Evolutionary conservation across 2,797 vertebrate genomes (phyloP).

Genomic region (Acomys russatus): DNA sequence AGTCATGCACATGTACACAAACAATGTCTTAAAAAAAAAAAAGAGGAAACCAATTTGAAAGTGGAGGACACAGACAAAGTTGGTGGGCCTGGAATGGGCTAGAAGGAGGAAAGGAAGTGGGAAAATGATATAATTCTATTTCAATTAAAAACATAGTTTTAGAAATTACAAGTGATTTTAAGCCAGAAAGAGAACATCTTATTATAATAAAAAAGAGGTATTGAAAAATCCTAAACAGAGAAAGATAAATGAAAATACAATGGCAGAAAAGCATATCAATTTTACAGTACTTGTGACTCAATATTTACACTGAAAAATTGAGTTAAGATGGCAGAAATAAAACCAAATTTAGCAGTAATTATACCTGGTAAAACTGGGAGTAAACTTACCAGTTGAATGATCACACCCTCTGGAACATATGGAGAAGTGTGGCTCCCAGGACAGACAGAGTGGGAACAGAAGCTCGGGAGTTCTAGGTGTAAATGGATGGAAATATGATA

Average conservation of each 20-base stretch:
- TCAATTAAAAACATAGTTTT: no score
- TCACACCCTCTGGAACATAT: background rate
- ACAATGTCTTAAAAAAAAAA: background rate
- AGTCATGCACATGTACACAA: background rate
- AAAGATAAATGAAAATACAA: slow-evolving; percentile 19
- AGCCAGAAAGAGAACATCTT: background rate
- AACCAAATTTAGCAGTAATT: slow-evolving; percentile 43
- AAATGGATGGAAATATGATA: background rate
- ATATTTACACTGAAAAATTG: slow-evolving; percentile 10
- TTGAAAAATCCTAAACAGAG: background rate
- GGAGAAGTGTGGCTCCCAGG: background rate
- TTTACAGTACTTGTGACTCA: slow-evolving; percentile 5
- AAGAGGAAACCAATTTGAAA: background rate
- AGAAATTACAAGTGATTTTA: background rate
- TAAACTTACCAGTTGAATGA: slow-evolving; percentile 23
- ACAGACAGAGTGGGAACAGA: background rate
- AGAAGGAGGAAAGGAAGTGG: no score
- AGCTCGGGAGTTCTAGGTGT: background rate
- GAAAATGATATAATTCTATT: background rate
- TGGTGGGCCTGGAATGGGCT: background rate
- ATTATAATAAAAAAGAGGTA: background rate
- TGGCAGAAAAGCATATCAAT: slow-evolving; percentile 12
- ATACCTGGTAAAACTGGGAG: background rate
- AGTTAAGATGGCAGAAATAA: slow-evolving; percentile 46
- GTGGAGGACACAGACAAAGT: no score